A percentile compares a stretch with the other conserved stretches of the same genome.
Evolutionary conservation across 2,888 invertebrate species (phyloP).

Genomic region (Belgica antarctica): DNA sequence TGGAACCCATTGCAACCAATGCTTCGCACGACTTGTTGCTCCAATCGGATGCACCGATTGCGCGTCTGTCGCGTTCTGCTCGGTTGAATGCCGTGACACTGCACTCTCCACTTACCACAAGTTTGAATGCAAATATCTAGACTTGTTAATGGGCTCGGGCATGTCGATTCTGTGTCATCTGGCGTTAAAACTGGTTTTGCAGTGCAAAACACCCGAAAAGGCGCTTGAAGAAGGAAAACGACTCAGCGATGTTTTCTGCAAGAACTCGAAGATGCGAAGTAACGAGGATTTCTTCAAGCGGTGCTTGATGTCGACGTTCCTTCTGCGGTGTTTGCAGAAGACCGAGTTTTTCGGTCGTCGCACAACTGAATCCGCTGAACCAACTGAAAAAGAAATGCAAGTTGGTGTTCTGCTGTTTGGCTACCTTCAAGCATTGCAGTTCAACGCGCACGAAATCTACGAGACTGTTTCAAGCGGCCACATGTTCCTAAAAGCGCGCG

Average conservation of each 20-base stretch:
- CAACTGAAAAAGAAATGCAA: conserved; percentile 59
- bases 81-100: conserved; percentile 62
- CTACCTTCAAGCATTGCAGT: conserved; percentile 74
- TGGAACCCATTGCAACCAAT: conserved; percentile 78
- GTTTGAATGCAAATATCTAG: conserved; percentile 72
- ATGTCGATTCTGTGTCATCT: conserved; percentile 78
- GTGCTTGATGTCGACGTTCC: conserved; percentile 73
- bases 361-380: conserved; percentile 55
- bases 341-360: conserved; percentile 63
- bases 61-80: conserved; percentile 75
- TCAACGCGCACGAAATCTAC: conserved; percentile 81
- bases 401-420: conserved; percentile 67
- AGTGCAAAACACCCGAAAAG: conserved; percentile 57
- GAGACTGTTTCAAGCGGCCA: conserved; percentile 62
- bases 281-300: conserved; percentile 71
- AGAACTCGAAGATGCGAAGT: conserved; percentile 62
- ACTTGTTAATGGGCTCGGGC: conserved; percentile 73
- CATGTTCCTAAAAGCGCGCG: conserved; percentile 55
- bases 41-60: conserved; percentile 72
- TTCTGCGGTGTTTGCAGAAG: conserved; percentile 68
- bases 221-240: conserved; percentile 53
- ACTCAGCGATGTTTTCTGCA: conserved; percentile 65
- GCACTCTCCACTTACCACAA: conserved; percentile 68
- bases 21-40: conserved; percentile 65
- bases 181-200: conserved; percentile 74